Percentiles rank a stretch among this genome's conserved stretches.
These are phyloP conservation scores for Zaprionus ghesquierei DNA, from an alignment of 1,140 invertebrate genomes.

Conservation along the genomic window DNA sequence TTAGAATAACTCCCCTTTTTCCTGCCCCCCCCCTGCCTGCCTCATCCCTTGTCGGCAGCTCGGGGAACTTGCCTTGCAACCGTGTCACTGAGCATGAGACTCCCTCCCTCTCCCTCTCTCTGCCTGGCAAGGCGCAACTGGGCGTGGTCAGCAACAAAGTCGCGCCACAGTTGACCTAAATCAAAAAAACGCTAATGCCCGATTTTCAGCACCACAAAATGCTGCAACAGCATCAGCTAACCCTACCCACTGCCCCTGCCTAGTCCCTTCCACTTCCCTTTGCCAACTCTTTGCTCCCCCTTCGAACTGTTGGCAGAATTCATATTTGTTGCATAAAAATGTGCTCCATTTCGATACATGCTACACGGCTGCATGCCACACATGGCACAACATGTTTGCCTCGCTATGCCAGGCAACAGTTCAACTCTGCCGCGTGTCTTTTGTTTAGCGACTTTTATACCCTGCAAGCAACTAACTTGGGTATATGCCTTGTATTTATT, in stretches of 20 bases:
- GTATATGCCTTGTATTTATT: too few species aligned
- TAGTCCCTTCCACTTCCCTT: not conserved
- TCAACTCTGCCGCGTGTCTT: not conserved
- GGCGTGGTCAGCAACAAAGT: conserved; percentile 25
- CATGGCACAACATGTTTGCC: conserved; percentile 19
- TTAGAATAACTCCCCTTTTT: too few species aligned
- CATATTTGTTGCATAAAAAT: conserved; percentile 57
- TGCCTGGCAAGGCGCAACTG: not conserved
- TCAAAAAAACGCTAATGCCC: conserved; percentile 65
- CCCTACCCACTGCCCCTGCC: not conserved
- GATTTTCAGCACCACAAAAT: conserved; percentile 63
- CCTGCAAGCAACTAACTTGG: not conserved
- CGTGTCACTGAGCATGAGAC: not conserved
- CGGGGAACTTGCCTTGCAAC: not conserved
- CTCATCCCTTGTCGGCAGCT: not conserved
- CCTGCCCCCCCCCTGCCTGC: not conserved
- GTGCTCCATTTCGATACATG: conserved; percentile 50
- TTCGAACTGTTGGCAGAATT: conserved; percentile 22
- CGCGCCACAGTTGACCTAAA: conserved; percentile 56
- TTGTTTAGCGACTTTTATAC: not conserved
- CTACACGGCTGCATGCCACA: conserved; percentile 5
- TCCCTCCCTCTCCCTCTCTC: not conserved
- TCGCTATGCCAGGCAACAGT: not conserved
- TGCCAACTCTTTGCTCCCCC: not conserved
- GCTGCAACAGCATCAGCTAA: conserved; percentile 17